phyloP scores from a whole-genome alignment of 2,113 vertebrate species.

The Machaerirhynchus nigripectus region DNA sequence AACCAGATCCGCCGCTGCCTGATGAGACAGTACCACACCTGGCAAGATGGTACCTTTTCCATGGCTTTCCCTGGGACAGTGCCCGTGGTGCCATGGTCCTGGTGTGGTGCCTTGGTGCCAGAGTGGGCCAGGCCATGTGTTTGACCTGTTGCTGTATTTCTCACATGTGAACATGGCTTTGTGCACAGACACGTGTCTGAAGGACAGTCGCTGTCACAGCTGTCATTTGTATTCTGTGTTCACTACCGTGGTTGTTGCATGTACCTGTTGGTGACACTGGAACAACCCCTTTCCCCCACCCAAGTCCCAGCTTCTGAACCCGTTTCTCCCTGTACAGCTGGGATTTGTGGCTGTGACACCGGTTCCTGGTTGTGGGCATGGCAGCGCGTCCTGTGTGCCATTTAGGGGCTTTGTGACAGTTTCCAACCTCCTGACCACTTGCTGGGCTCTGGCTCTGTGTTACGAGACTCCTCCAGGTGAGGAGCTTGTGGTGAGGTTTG shows the following conservation, averaged over 20 bases:
- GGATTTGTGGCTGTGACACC: neutral
- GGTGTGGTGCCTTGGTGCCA: neutral
- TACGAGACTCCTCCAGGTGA: neutral
- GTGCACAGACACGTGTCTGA: rapidly evolving
- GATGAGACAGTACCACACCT: too few relatives aligned
- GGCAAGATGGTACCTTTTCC: neutral
- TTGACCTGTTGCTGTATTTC: neutral
- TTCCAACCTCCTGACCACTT: neutral
- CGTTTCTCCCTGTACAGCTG: neutral
- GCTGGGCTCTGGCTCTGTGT: neutral
- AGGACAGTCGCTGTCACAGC: neutral
- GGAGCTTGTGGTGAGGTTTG: neutral
- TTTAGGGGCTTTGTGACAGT: neutral
- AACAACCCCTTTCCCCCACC: neutral
- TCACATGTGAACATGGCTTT: rapidly evolving
- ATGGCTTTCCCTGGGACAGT: neutral
- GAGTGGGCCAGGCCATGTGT: neutral
- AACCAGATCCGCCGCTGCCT: neutral
- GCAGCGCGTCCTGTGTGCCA: rapidly evolving
- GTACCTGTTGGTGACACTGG: neutral
- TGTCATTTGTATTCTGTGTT: rapidly evolving
- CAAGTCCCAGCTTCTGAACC: neutral
- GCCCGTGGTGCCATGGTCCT: neutral
- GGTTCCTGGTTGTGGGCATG: rapidly evolving
- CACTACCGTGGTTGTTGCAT: rapidly evolving